phyloP scores from a whole-genome alignment of 2,797 vertebrate species.

The Pipistrellus kuhlii region DNA sequence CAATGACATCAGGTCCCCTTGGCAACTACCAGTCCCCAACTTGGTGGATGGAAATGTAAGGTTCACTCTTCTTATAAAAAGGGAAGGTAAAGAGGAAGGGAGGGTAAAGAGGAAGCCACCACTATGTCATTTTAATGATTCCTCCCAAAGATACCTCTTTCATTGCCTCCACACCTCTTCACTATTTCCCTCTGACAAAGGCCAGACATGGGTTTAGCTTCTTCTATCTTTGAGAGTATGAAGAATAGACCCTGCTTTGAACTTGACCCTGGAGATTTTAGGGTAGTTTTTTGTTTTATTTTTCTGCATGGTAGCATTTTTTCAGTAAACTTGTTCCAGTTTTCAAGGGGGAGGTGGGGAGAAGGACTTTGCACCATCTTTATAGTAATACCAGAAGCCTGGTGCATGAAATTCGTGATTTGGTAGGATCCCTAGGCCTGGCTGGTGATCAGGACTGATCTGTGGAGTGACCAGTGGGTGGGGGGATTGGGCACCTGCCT shows the following conservation, averaged over 20 bases:
- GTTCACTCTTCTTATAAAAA: neutral
- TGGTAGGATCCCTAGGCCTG: no score
- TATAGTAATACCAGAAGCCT: neutral
- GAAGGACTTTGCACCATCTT: neutral
- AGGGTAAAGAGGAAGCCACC: neutral
- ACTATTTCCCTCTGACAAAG: neutral
- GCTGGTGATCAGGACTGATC: no score
- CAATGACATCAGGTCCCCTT: neutral
- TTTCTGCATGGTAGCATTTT: neutral
- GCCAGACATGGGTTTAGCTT: neutral
- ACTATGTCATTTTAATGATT: neutral
- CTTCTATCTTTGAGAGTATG: neutral
- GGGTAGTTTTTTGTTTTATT: neutral
- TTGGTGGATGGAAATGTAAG: neutral
- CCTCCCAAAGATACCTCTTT: neutral
- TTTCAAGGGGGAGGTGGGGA: neutral
- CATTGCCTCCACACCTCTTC: accelerated
- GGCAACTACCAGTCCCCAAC: neutral
- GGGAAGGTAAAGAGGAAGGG: neutral
- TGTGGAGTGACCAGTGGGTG: no score
- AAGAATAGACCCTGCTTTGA: neutral
- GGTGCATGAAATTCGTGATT: no score
- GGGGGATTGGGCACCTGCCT: no score
- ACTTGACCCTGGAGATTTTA: neutral
- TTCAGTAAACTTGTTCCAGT: neutral